Conservation (phyloP, 2,113 vertebrate genomes). For the Rallus limicola region DNA sequence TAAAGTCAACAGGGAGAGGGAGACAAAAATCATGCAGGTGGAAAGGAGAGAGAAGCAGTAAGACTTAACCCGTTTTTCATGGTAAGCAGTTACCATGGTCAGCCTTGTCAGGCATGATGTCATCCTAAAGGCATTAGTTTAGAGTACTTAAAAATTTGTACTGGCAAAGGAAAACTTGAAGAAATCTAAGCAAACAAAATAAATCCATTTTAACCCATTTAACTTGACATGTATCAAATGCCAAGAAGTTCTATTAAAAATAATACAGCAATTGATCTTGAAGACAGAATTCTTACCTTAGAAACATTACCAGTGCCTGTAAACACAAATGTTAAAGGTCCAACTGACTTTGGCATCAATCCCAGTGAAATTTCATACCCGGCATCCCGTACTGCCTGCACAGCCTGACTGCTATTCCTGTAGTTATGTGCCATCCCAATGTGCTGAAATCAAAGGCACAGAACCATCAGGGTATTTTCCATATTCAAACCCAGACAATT, state of each 20-base stretch:
- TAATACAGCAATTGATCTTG: background rate
- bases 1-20: background rate
- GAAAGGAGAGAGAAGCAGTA: background rate
- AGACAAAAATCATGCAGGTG: background rate
- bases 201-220: background rate
- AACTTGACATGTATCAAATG: background rate
- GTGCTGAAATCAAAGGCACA: slow-evolving; percentile 82
- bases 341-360: slow-evolving; percentile 95
- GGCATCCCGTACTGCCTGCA: slow-evolving; percentile 95
- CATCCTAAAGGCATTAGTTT: background rate
- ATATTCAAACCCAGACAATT: background rate
- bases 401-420: slow-evolving; percentile 94
- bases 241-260: background rate
- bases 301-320: slow-evolving; percentile 98
- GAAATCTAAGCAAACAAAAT: background rate
- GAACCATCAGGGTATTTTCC: background rate
- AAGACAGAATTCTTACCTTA: slow-evolving; percentile 79
- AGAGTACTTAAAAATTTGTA: background rate
- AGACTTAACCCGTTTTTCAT: background rate
- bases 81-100: background rate
- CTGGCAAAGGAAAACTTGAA: background rate
- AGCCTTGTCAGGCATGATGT: background rate
- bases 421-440: slow-evolving; percentile 99
- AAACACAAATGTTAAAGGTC: slow-evolving; percentile 95
- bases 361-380: slow-evolving; percentile 98